Evolutionary conservation across 2,113 vertebrate species (phyloP).

Genomic region (Taxidea taxus): DNA sequence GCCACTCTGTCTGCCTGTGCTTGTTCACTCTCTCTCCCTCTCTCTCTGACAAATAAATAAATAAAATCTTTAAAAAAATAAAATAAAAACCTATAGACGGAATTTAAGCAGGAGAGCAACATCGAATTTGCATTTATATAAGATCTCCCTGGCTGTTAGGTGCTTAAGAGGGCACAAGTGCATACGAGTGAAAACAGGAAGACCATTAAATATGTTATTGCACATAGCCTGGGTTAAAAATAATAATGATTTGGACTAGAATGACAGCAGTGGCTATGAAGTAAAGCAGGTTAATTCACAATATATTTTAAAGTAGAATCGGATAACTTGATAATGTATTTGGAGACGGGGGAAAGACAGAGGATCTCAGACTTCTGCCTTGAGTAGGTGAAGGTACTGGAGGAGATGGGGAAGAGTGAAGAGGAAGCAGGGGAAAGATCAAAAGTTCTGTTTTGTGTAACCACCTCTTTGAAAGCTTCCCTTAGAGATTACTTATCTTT

Average conservation of each 20-base stretch:
- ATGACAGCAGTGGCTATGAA: background rate
- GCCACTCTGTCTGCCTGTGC: no score
- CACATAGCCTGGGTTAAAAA: background rate
- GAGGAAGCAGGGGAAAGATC: background rate
- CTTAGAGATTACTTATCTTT: background rate
- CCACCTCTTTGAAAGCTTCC: background rate
- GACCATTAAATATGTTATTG: background rate
- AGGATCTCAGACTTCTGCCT: background rate
- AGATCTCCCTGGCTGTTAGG: background rate
- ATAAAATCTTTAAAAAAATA: no score
- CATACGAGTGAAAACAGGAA: background rate
- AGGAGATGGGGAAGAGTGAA: background rate
- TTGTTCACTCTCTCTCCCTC: no score
- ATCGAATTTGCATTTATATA: background rate
- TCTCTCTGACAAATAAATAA: no score
- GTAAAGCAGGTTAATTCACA: background rate
- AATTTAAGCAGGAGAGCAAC: background rate
- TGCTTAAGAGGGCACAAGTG: background rate
- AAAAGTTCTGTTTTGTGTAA: background rate
- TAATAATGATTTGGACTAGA: background rate
- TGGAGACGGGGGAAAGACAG: background rate
- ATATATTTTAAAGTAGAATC: background rate
- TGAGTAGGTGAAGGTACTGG: background rate
- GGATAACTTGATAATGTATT: background rate
- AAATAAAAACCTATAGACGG: background rate